Evolutionary conservation across 2,888 invertebrate genomes (phyloP).

Genomic region (Ectemnius cavifrons): DNA sequence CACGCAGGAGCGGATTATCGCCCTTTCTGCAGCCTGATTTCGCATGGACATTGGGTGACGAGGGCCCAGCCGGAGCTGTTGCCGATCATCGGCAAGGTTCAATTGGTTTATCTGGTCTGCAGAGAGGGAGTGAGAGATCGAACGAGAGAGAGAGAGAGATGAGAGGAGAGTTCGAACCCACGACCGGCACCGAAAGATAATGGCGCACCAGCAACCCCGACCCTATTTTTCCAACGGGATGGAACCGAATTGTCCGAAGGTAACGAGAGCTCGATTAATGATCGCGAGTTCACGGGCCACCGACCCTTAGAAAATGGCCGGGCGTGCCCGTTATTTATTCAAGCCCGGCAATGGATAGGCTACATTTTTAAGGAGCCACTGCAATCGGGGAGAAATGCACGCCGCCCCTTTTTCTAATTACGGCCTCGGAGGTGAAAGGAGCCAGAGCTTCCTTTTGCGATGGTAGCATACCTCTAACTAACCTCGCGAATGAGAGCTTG

Average conservation of each 20-base stretch:
- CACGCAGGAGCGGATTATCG: slow-evolving; percentile 46
- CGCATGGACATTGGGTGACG: neutral
- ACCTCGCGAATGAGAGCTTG: neutral
- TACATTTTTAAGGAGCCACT: slow-evolving; percentile 5
- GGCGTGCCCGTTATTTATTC: neutral
- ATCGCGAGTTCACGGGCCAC: slow-evolving; percentile 5
- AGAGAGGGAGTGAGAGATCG: neutral
- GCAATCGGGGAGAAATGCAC: neutral
- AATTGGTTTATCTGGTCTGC: neutral
- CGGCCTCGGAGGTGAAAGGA: neutral
- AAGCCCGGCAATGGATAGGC: neutral
- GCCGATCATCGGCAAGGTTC: neutral
- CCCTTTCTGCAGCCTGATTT: neutral
- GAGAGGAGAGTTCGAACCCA: neutral
- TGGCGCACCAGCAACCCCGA: no score
- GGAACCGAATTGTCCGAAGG: slow-evolving; percentile 2
- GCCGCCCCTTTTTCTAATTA: neutral
- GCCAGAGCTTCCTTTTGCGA: neutral
- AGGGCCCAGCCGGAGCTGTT: neutral
- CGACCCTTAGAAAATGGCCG: neutral
- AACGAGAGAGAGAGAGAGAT: slow-evolving; percentile 1
- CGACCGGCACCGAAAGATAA: no score
- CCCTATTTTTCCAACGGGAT: slow-evolving; percentile 7
- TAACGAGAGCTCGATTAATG: slow-evolving; percentile 11
- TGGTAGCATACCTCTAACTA: neutral